Conservation (phyloP, 2,113 vertebrate genomes). For the Parotia lawesii region DNA sequence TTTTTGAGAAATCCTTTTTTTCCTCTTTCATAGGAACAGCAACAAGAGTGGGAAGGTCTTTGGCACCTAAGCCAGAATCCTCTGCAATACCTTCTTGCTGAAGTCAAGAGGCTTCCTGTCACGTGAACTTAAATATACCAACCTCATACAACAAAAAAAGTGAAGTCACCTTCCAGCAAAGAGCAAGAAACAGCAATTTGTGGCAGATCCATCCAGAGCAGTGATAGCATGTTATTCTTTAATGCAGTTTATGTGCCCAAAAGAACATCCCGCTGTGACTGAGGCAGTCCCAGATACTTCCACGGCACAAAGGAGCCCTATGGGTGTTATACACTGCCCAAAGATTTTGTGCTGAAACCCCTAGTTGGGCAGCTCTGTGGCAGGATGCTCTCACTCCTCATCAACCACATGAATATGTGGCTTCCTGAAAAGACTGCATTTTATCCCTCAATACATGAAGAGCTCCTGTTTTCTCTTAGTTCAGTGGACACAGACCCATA, state of each 20-base stretch:
- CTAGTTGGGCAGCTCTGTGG: background rate
- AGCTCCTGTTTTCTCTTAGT: background rate
- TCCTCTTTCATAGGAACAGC: background rate
- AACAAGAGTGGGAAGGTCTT: background rate
- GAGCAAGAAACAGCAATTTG: background rate
- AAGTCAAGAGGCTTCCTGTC: background rate
- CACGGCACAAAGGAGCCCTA: rapidly evolving
- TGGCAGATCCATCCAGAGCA: background rate
- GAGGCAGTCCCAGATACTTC: background rate
- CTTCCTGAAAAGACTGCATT: background rate
- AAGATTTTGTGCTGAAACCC: background rate
- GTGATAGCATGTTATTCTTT: background rate
- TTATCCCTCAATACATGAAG: background rate
- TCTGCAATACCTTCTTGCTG: background rate
- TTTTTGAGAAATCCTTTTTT: background rate
- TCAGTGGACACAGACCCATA: background rate
- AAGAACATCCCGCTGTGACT: background rate
- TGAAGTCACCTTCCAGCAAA: background rate
- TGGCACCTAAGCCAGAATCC: background rate
- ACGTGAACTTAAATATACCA: background rate
- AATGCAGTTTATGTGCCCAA: background rate
- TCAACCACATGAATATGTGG: background rate
- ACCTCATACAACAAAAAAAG: background rate
- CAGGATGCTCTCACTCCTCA: background rate
- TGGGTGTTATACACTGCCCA: background rate